A percentile compares a stretch with the other conserved stretches of the same genome.
phyloP scores from a whole-genome alignment of 2,888 invertebrate species.

The Pseudococcus jackbeardsleyi region DNA sequence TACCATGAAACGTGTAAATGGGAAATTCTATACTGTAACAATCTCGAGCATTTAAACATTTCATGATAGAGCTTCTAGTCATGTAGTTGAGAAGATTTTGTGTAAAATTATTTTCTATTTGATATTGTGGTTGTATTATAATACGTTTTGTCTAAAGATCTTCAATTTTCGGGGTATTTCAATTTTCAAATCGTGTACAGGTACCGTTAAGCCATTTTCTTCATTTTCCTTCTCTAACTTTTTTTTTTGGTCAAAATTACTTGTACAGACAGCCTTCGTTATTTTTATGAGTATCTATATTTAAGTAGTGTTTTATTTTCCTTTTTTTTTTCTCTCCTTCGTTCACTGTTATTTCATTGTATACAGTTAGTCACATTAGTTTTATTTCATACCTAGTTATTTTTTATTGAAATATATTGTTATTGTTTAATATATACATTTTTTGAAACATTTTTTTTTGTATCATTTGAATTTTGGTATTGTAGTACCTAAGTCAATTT shows the following conservation, averaged over 20 bases:
- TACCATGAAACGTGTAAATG: slow-evolving; percentile 9
- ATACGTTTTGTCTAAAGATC: neutral
- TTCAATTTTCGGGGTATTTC: neutral
- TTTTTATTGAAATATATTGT: slow-evolving; percentile 56
- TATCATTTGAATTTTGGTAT: neutral
- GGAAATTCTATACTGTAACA: neutral
- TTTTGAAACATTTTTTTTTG: neutral
- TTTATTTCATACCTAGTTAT: slow-evolving; percentile 55
- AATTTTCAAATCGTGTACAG: slow-evolving; percentile 7
- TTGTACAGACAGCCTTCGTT: slow-evolving; percentile 42
- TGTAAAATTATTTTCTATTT: neutral
- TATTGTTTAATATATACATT: slow-evolving; percentile 53
- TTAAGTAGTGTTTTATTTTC: slow-evolving; percentile 40
- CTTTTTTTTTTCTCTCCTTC: slow-evolving; percentile 43
- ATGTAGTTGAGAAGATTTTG: slow-evolving; percentile 32
- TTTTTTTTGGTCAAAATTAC: slow-evolving; percentile 3
- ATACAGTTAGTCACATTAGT: slow-evolving; percentile 64
- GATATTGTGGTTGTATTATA: slow-evolving; percentile 29
- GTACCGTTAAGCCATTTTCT: neutral
- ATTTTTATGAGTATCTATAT: neutral
- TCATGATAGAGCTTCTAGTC: slow-evolving; percentile 52
- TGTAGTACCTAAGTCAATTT: neutral
- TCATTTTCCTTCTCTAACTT: neutral
- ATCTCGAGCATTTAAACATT: slow-evolving; percentile 41
- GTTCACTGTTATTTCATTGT: slow-evolving; percentile 64